A percentile compares a stretch with the other conserved stretches of the same genome.
Evolutionary conservation across 2,888 invertebrate genomes (phyloP).

Genomic region (Luperina testacea): DNA sequence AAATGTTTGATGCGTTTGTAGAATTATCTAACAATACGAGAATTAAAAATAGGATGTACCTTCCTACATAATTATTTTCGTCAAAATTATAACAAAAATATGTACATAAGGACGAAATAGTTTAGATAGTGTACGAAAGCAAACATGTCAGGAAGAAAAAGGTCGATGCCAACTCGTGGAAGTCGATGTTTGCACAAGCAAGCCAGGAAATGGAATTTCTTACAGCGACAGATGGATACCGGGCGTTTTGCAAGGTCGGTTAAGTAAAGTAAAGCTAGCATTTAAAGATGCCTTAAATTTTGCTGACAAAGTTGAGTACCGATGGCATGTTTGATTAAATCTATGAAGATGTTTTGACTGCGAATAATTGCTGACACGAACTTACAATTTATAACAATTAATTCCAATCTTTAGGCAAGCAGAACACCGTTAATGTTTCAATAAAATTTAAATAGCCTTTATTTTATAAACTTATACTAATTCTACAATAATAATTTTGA

Average conservation of each 20-base stretch:
- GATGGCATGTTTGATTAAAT: not conserved
- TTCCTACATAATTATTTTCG: not conserved
- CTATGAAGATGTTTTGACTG: not conserved
- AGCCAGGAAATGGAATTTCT: constrained; percentile 74
- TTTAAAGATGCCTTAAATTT: constrained; percentile 6
- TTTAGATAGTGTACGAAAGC: constrained; percentile 45
- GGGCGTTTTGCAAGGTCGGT: constrained; percentile 26
- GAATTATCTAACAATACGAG: not conserved
- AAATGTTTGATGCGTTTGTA: not conserved
- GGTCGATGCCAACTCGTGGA: constrained; percentile 47
- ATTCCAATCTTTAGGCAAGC: not conserved
- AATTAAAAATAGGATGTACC: not conserved
- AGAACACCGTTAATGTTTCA: not conserved
- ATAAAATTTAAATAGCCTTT: not conserved
- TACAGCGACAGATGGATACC: constrained; percentile 58
- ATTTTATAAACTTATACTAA: not conserved
- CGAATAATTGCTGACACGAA: not conserved
- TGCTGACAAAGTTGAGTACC: not conserved
- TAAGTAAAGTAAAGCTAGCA: constrained; percentile 30
- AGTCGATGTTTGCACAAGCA: constrained; percentile 68
- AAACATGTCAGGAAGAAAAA: constrained; percentile 44
- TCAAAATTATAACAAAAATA: constrained; percentile 7
- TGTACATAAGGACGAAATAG: constrained; percentile 40
- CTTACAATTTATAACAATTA: not conserved
- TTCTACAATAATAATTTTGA: too few species aligned